Base-by-base conservation (phyloP, 2,113 vertebrate genomes). In the Alethe castanea region DNA sequence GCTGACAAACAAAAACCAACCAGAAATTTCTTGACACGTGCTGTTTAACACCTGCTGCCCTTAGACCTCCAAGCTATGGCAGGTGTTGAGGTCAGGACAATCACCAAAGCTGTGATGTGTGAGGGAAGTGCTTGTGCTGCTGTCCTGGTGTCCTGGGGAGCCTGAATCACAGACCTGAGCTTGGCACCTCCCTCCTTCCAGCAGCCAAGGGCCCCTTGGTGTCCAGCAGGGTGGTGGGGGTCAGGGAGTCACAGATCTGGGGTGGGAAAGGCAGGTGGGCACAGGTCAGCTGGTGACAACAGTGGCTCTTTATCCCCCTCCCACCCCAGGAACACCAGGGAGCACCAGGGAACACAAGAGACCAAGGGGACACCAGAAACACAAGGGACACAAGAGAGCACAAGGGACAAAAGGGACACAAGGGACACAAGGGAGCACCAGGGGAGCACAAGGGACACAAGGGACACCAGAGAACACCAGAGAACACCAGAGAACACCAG, bases 161-260 rank as follows among this genome's bases (percentile, higher is more conserved):
- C 56, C 28, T 6, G 3, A 28, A 36, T 20, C 19, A 7, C 0
- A 2, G n/a, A 5, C 2, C 4, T 28, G 36, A 22, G 20, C 29
- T 2, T 0, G 8, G 40, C 5, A 29, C 57, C 60, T 70, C n/a
- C 31, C 35, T 74, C 38, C 36, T 40, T 13, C 42, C 47, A 59
- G 35, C 52, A 9, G 0, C 44, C 1, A 0, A 5, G 14, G 13
- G 53, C 8, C 47, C 33, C 66, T 66, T 4, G 35, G 28, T 19
- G 44, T 17, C 31, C 33, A 36, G 53, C 5, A 6, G n/a, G 33
- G n/a, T 15, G 3, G 2, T 0, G 31, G 60, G 60, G 52, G 26
- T 53, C 81, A 45, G 76, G 35, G 33, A 18, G 14, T 2, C 0
- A 0, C 1, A 1, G 56, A 9, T 16, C 20, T 0, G 16, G 19